Conservation (phyloP, 2,888 invertebrate genomes). For the Agonopterix heracliana region DNA sequence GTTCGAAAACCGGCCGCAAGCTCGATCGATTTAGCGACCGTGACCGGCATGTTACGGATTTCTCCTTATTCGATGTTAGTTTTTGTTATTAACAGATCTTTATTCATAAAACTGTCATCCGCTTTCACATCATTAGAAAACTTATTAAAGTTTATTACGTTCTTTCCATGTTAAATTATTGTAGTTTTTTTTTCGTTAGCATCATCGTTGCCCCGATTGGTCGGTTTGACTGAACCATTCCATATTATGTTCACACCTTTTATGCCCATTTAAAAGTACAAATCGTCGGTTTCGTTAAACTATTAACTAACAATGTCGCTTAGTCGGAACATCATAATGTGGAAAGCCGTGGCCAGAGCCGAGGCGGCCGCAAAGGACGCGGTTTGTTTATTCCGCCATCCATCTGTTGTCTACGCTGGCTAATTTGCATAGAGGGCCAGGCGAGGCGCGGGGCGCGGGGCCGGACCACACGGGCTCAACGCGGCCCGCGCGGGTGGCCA, state of each 20-base stretch:
- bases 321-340: background rate
- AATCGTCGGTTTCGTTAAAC: too few relatives aligned
- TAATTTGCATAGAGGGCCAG: constrained; percentile 73
- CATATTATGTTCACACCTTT: too few relatives aligned
- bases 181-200: too few relatives aligned
- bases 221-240: too few relatives aligned
- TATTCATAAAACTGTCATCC: background rate
- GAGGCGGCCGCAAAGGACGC: constrained; percentile 56
- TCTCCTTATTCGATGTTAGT: constrained; percentile 7
- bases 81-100: background rate
- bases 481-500: constrained; percentile 75
- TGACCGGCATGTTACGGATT: constrained; percentile 31
- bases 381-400: constrained; percentile 75
- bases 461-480: constrained; percentile 76
- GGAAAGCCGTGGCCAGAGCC: constrained; percentile 7
- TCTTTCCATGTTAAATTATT: too few relatives aligned
- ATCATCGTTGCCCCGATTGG: too few relatives aligned
- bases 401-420: constrained; percentile 75
- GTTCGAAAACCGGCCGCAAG: constrained; percentile 32
- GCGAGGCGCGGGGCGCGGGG: constrained; percentile 29
- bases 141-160: too few relatives aligned
- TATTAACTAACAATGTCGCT: constrained; percentile 7
- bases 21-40: constrained; percentile 34
- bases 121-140: constrained; percentile 7
- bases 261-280: too few relatives aligned